Percentiles rank a stretch among this genome's conserved stretches.
These are phyloP conservation scores for Salvelinus fontinalis DNA, from an alignment of 2,113 vertebrate species.

Conservation along the genomic window DNA sequence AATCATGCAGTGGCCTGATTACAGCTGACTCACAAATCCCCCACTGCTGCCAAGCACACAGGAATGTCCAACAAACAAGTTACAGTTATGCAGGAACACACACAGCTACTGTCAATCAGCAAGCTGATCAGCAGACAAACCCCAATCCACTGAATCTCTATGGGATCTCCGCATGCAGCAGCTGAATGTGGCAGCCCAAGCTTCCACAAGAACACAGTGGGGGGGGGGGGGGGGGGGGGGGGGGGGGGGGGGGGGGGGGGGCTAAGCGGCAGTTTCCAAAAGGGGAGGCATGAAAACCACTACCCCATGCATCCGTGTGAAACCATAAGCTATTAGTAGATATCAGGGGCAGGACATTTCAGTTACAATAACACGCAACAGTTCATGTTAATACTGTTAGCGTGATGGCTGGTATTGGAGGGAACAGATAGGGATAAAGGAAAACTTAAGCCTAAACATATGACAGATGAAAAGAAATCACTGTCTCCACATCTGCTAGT, in stretches of 20 bases:
- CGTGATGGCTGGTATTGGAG: background rate
- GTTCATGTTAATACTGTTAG: background rate
- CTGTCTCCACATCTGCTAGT: too few species aligned
- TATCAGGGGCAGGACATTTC: constrained; percentile 6
- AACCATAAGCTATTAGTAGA: background rate
- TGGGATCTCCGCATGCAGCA: background rate
- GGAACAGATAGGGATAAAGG: background rate
- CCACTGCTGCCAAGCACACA: constrained; percentile 56
- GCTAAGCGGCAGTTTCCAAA: constrained; percentile 16
- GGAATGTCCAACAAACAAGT: constrained; percentile 65
- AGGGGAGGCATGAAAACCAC: constrained; percentile 35
- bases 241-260: too few species aligned
- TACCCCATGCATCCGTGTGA: constrained; percentile 19
- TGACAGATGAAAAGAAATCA: too few species aligned
- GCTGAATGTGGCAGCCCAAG: background rate
- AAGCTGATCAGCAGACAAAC: constrained; percentile 4
- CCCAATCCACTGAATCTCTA: constrained; percentile 24
- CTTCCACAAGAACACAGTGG: background rate
- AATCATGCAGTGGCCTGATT: constrained; percentile 69
- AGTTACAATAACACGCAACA: constrained; percentile 4
- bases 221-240: too few species aligned
- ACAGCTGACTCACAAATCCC: constrained; percentile 65
- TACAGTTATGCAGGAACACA: constrained; percentile 18
- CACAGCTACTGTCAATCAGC: constrained; percentile 5
- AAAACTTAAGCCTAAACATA: background rate